Percentiles rank a stretch among this genome's conserved stretches.
Conservation (phyloP, 2,113 vertebrate species). For the Naja naja region DNA sequence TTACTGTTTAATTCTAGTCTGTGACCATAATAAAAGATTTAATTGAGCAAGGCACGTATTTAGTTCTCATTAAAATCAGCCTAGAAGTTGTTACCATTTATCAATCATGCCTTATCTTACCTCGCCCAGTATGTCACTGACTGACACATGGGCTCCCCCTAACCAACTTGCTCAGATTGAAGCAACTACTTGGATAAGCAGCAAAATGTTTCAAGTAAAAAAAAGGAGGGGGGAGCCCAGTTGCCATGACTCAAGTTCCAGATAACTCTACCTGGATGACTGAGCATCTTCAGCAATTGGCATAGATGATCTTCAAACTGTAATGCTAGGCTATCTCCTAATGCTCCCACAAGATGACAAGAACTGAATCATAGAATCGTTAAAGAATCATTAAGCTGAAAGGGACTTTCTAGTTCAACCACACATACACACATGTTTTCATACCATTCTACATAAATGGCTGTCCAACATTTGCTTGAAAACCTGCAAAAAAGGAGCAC, state of each 20-base stretch:
- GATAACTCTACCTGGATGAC: too few relatives aligned
- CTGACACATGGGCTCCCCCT: neutral
- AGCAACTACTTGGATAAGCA: too few relatives aligned
- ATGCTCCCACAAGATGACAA: neutral
- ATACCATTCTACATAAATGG: neutral
- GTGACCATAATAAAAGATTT: neutral
- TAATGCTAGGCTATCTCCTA: neutral
- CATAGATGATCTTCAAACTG: neutral
- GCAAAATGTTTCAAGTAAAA: too few relatives aligned
- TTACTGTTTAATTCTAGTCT: neutral
- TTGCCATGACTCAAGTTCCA: too few relatives aligned
- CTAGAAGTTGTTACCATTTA: neutral
- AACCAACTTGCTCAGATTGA: neutral
- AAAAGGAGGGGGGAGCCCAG: too few relatives aligned
- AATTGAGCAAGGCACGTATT: neutral
- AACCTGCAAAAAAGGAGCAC: neutral
- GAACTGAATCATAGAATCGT: neutral
- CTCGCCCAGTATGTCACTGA: too few relatives aligned
- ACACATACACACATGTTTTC: neutral
- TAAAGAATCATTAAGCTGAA: neutral
- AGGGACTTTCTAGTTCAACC: neutral
- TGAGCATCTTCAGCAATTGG: neutral
- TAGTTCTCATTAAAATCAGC: neutral
- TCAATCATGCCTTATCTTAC: neutral
- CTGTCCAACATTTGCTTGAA: neutral